Conservation (phyloP, 2,113 vertebrate genomes). For the Tauraco erythrolophus region DNA sequence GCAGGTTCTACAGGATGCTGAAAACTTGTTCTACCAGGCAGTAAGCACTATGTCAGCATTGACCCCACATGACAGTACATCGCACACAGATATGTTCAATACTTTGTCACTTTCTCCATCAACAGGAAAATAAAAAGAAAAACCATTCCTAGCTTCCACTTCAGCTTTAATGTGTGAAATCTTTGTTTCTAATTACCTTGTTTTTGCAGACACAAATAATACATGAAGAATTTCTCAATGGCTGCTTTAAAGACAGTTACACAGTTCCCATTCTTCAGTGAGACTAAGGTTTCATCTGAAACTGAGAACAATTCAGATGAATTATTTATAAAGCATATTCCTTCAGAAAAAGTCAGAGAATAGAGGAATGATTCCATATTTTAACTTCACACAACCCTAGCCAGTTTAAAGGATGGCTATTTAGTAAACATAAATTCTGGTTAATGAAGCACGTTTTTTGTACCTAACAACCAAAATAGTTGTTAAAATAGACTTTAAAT, state of each 20-base stretch:
- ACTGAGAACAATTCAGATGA: background rate
- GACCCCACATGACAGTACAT: accelerated
- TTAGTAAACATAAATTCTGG: background rate
- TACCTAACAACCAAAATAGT: background rate
- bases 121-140: background rate
- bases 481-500: background rate
- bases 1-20: background rate
- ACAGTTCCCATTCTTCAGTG: background rate
- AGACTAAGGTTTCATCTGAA: background rate
- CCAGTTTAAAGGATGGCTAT: background rate
- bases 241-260: background rate
- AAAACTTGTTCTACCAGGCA: background rate
- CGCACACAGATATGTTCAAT: background rate
- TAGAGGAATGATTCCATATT: background rate
- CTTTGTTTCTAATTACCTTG: background rate
- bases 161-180: background rate
- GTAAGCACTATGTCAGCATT: background rate
- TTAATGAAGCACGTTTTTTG: background rate
- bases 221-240: background rate
- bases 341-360: background rate
- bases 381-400: background rate
- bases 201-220: background rate
- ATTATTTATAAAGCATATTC: background rate
- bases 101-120: background rate
- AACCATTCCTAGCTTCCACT: background rate